These are phyloP conservation scores for Sitta europaea DNA, from an alignment of 2,113 vertebrate species.

Conservation along the genomic window DNA sequence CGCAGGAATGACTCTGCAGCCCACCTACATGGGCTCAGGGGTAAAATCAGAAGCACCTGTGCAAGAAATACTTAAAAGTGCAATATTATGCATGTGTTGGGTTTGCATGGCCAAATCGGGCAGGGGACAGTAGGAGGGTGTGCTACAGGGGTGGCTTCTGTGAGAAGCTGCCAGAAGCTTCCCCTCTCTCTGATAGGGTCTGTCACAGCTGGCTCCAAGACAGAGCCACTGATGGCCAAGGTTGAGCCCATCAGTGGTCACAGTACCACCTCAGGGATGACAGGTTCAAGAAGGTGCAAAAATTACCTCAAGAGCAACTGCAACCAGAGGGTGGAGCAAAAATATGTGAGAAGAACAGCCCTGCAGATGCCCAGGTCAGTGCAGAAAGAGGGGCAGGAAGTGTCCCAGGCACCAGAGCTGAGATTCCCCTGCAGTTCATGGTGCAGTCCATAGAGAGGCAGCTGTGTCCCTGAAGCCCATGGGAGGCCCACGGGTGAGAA, in stretches of 20 bases:
- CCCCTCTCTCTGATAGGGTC: fast-evolving
- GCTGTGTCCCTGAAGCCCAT: neutral
- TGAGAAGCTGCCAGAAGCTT: neutral
- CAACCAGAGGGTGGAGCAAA: neutral
- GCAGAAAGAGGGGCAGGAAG: neutral
- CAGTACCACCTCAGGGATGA: fast-evolving
- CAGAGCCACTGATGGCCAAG: neutral
- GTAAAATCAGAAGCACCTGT: neutral
- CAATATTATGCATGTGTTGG: too few species aligned
- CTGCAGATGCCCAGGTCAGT: neutral
- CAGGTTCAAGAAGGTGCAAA: neutral
- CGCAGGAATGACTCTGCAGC: fast-evolving
- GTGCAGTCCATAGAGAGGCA: neutral
- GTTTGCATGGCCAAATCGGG: neutral
- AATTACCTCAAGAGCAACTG: neutral
- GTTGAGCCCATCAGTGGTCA: too few species aligned
- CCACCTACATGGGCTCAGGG: neutral
- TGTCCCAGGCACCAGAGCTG: neutral
- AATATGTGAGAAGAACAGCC: neutral
- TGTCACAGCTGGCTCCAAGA: neutral
- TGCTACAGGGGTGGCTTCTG: neutral
- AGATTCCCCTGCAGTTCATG: neutral
- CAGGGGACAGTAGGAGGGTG: neutral
- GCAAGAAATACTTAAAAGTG: neutral
- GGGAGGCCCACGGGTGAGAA: too few species aligned